These are phyloP conservation scores for Crotophaga sulcirostris DNA, from an alignment of 2,113 vertebrate species.

Conservation along the genomic window DNA sequence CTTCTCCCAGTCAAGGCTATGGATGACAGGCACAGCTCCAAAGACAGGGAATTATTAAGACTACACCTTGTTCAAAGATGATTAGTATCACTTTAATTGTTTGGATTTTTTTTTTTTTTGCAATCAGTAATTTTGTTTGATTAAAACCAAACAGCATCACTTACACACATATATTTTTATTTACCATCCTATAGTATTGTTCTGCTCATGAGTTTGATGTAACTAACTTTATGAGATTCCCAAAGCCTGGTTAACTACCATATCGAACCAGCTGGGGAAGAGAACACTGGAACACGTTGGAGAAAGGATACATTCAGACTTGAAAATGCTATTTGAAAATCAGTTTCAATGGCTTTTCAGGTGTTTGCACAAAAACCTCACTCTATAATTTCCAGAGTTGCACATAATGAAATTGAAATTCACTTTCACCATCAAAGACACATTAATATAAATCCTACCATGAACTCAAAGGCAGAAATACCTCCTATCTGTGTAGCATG, in stretches of 20 bases:
- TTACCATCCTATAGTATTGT: not conserved
- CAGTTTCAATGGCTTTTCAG: not conserved
- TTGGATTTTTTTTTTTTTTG: not conserved
- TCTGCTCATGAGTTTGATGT: accelerated
- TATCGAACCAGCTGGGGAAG: not conserved
- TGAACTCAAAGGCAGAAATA: not conserved
- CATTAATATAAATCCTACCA: not conserved
- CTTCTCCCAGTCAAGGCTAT: not conserved
- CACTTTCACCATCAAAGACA: not conserved
- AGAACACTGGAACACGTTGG: not conserved
- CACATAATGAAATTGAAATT: not conserved
- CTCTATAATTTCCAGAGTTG: not conserved
- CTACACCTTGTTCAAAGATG: not conserved
- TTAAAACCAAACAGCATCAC: not conserved
- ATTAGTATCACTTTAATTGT: not conserved
- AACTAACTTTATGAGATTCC: not conserved
- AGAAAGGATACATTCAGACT: not conserved
- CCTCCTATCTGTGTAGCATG: not conserved
- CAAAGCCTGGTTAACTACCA: not conserved
- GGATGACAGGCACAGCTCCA: not conserved
- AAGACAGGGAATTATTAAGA: not conserved
- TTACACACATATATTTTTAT: not conserved
- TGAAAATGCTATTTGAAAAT: not conserved
- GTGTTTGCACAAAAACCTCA: not conserved
- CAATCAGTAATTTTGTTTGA: not conserved